These are phyloP conservation scores for Sternarchorhynchus goeldii DNA, from an alignment of 2,797 vertebrate genomes.

Conservation along the genomic window DNA sequence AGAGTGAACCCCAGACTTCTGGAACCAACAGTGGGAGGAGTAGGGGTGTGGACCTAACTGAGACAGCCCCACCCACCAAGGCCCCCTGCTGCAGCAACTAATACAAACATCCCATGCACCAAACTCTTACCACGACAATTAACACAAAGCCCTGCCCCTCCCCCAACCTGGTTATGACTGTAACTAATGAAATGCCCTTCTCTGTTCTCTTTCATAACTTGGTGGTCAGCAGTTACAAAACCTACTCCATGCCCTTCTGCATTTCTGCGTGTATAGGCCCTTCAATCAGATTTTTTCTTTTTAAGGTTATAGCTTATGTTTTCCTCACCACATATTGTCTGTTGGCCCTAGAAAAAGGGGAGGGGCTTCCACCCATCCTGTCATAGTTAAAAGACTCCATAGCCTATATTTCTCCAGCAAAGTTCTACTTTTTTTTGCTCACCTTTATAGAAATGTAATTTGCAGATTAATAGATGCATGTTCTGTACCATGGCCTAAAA, in stretches of 20 bases:
- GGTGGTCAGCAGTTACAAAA: conserved; percentile 61
- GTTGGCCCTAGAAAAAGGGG: conserved; percentile 47
- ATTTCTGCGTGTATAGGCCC: conserved; percentile 60
- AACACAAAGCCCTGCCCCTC: conserved; percentile 66
- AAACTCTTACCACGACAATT: conserved; percentile 84
- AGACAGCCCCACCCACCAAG: conserved; percentile 88
- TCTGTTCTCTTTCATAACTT: conserved; percentile 60
- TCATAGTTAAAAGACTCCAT: conserved; percentile 81
- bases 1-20: conserved; percentile 90
- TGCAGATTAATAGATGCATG: conserved; percentile 76
- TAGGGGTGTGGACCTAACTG: conserved; percentile 93
- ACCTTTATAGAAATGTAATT: conserved; percentile 69
- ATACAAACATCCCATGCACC: conserved; percentile 61
- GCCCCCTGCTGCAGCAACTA: conserved; percentile 97
- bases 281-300: conserved; percentile 70
- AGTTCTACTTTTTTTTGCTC: conserved; percentile 65
- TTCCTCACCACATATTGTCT: background rate
- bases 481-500: conserved; percentile 74
- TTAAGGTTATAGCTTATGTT: conserved; percentile 70
- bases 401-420: conserved; percentile 66
- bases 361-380: conserved; percentile 64
- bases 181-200: conserved; percentile 70
- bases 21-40: conserved; percentile 83
- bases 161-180: conserved; percentile 64
- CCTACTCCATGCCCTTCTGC: conserved; percentile 58